Evolutionary conservation across 2,888 invertebrate species (phyloP), one percentile per base, ranked within the genome.

Genomic region (Lycia hirtaria): DNA sequence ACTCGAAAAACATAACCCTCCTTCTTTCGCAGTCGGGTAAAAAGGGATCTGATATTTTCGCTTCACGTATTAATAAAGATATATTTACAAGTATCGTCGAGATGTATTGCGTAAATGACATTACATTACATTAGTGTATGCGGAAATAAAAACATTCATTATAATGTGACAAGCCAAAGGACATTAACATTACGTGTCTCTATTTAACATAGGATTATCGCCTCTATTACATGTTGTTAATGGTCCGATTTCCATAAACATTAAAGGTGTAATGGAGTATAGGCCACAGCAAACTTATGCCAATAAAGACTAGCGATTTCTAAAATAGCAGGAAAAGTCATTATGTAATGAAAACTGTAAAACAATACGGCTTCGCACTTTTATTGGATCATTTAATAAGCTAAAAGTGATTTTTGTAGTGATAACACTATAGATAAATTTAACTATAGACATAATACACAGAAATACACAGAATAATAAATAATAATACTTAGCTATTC

Each of bases 61-160:
- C 6, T 14, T 10, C 3, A 10, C n/a, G n/a, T 37, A 37, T 37
- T 37, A 10, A 2, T 3, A 19, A 3, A 3, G 4, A 37, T 19
- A 37, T n/a, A 38, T 19, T 19, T n/a, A 6, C 10, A 15, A 15
- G 1, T 26, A 2, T 19, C 19, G 32, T 38, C n/a, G 37, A 47
- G 22, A 47, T 40, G 17, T 32, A 47, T 54, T 54, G 40, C 33
- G 41, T 38, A 44, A 30, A 44, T 45, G 32, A n/a, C 35, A 38
- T 50, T 50, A 56, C 43, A 33, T 48, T 51, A 49, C 60, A 65
- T 65, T 64, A 49, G 47, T 54, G 48, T 60, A 66, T 56, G 56
- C 64, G 66, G 66, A 66, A 66, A 62, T 62, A 45, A 55, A 56
- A 35, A 43, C 40, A 54, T 60, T 56, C 40, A 64, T 60, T 62